Base-by-base conservation (phyloP, 2,888 invertebrate genomes). In the Metopia argyrocephala region DNA sequence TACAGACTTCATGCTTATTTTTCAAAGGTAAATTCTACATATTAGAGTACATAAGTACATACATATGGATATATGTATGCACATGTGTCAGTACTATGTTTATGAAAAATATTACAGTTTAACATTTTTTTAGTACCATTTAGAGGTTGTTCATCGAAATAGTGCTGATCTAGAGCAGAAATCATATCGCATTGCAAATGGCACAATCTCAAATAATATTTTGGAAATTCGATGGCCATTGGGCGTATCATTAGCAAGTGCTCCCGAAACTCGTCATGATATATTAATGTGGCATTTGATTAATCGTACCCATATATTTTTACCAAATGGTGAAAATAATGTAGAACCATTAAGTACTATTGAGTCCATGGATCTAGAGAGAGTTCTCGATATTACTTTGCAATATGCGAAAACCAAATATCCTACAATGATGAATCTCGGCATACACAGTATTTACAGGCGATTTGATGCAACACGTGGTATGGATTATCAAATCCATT, bases 271-370 rank as follows among this genome's bases (percentile, higher is more conserved):
- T 66, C 92, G 97, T 85, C 95, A 95, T 91, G 97, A 98, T 91
- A 93, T 98, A 82, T 92, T 96, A 61, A 93, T 94, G 54, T 98
- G 97, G 96, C 94, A 95, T 69, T 94, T 95, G 87, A 95, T 98
- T 89, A 98, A 97, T 87, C 92, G 92, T 81, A 94, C 95, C 20
- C 96, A 97, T 89, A 93, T 95, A 48, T 95, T 95, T 89, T 93
- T 96, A 89, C 94, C 95, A 25, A 94, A 95, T 89, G 96, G 97
- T 86, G 95, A 94, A 86, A 93, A 93, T 83, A 95, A 94, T 82
- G 91, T 94, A 2, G 93, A 93, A 69, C 91, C 92, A 70, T 92
- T 97, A 50, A 91, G 91, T 70, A 93, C 93, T 66, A 93, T 94
- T 23, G 94, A 95, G 87, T 92, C 93, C 62, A 86, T 92, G 50